Base-by-base conservation (phyloP, 1,140 invertebrate genomes). In the Penaeus japonicus region DNA sequence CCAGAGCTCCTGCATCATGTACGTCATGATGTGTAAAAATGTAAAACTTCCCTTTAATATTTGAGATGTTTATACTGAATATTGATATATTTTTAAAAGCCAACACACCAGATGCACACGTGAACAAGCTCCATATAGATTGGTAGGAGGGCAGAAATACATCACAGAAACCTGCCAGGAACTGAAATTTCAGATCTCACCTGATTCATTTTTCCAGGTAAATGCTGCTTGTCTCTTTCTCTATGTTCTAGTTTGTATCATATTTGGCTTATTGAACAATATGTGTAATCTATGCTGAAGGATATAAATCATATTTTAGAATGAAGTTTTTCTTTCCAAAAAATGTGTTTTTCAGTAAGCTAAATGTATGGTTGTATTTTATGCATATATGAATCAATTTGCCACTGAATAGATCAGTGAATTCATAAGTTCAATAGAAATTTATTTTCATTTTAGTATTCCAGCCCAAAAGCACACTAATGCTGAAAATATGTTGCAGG, bases 181-280 rank as follows among this genome's bases (percentile, higher is more conserved):
- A 15, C 86, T 89, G 24, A 87, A 90, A 30, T 92, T 93, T 79
- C 91, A 91, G 59, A 92, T 93, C 54, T 93, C 93, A n/a, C 93
- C 93, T 1, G 92, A 92, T 85, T 91, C 93, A 27, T 93, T 93
- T 89, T 93, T 93, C 88, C 89, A 90, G 73, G 89, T 90, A 77
- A 57, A 27, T 47, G 22, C 10, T 59, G 79, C 24, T 30, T n/a
- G n/a, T 62, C 7, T 18, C n/a, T 20, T 62, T 62, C 59, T 62
- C 59, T n/a, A n/a, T 62, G 20, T 20, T 20, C 59, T 20, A 62
- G n/a, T 20, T 20, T 62, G 18, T 62, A 20, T 62, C 59, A 20
- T 20, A 20, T 20, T 62, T 62, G n/a, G 18, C n/a, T 62, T n/a
- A 62, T n/a, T 62, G 20, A n/a, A 62, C 1, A 73, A 15, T 12